A percentile compares a stretch with the other conserved stretches of the same genome.
These are phyloP conservation scores for Papilio demoleus DNA, from an alignment of 2,888 invertebrate species.

Conservation along the genomic window DNA sequence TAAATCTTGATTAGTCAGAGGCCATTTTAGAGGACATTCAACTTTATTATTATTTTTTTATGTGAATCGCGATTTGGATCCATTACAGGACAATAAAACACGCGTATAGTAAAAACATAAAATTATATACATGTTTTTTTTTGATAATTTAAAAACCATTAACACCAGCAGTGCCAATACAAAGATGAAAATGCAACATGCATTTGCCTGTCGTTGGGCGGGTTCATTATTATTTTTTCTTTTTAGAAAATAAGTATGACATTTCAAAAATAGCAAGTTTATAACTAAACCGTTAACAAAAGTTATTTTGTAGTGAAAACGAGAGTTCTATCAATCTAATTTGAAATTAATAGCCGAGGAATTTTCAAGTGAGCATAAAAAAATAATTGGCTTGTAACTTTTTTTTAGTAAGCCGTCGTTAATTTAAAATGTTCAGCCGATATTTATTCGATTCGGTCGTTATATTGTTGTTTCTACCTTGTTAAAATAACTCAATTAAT, in stretches of 20 bases:
- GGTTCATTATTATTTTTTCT: no score
- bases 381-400: neutral
- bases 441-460: slow-evolving; percentile 24
- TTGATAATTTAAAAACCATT: neutral
- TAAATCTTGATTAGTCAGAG: slow-evolving; percentile 48
- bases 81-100: slow-evolving; percentile 7
- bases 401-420: neutral
- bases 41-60: slow-evolving; percentile 47
- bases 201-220: neutral
- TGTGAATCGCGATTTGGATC: neutral
- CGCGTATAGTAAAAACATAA: neutral
- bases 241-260: no score
- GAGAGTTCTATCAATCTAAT: neutral
- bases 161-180: neutral
- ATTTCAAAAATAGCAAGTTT: neutral
- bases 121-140: neutral
- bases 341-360: neutral
- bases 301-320: neutral
- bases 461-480: slow-evolving; percentile 27
- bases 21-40: slow-evolving; percentile 54
- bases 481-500: slow-evolving; percentile 32
- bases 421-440: slow-evolving; percentile 12
- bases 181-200: neutral
- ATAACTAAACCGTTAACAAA: neutral
- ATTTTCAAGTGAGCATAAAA: neutral